phyloP scores from a whole-genome alignment of 2,113 vertebrate species.

The Scortum barcoo region DNA sequence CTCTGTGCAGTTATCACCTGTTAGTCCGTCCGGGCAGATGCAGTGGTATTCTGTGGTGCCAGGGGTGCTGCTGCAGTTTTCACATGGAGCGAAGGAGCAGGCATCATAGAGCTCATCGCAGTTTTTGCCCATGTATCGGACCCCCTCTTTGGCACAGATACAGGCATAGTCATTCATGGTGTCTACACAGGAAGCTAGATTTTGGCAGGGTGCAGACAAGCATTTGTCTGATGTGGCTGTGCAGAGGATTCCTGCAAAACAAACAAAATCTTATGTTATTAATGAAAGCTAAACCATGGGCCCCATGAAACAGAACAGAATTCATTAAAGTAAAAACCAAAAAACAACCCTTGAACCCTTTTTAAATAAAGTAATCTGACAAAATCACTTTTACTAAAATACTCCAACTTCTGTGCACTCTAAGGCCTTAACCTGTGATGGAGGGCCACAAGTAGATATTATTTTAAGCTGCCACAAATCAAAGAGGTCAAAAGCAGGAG shows the following conservation, averaged over 20 bases:
- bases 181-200: conserved; percentile 88
- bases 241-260: conserved; percentile 77
- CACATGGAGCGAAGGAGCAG: conserved; percentile 81
- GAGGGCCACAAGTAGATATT: too few relatives aligned
- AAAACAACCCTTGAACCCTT: too few relatives aligned
- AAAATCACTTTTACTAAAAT: too few relatives aligned
- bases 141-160: conserved; percentile 76
- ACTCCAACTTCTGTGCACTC: too few relatives aligned
- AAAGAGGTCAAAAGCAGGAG: too few relatives aligned
- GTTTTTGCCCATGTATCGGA: conserved; percentile 83
- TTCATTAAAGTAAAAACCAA: too few relatives aligned
- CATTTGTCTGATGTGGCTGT: conserved; percentile 83
- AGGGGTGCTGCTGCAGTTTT: conserved; percentile 72
- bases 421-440: too few relatives aligned
- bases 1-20: conserved; percentile 77
- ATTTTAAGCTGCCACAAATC: too few relatives aligned
- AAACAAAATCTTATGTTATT: background rate
- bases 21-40: conserved; percentile 76
- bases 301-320: too few relatives aligned
- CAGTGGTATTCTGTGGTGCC: conserved; percentile 83
- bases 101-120: conserved; percentile 86
- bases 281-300: too few relatives aligned
- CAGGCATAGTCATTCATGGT: conserved; percentile 86
- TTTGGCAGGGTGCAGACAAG: conserved; percentile 86
- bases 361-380: too few relatives aligned